Base-by-base conservation (phyloP, 2,888 invertebrate genomes). In the Carpatolechia fugitivella region DNA sequence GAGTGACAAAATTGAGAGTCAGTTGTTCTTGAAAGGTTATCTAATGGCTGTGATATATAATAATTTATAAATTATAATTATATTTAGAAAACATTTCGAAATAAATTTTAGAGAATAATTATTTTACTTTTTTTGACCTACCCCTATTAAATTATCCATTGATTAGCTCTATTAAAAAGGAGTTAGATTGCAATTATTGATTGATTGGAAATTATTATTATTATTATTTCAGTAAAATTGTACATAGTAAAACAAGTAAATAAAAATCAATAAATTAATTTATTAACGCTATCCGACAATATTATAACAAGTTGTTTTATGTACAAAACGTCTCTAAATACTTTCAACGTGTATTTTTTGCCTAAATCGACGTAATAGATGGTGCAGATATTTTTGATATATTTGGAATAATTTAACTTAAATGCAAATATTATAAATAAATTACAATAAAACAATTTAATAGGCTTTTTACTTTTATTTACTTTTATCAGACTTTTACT, bases 211-310 rank as follows among this genome's bases (percentile, higher is more conserved):
- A n/a, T n/a, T n/a, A n/a, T n/a, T n/a, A n/a, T n/a, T n/a, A n/a
- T n/a, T n/a, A n/a, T n/a, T n/a, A n/a, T n/a, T n/a, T n/a, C n/a
- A n/a, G n/a, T n/a, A n/a, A n/a, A n/a, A n/a, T n/a, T n/a, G 16
- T 11, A 13, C 2, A 7, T 18, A 49, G 20, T 13, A 69, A 65
- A 68, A 66, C 72, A 63, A 63, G 24, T 18, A 33, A 40, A 7
- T 63, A 68, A 85, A 87, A 89, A 89, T 86, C 81, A 85, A 87
- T 89, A 88, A 86, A 85, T 88, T 89, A 86, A 82, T 88, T 88
- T 84, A 88, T 84, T 88, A 87, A 84, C 80, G 82, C 89, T 87
- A 88, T 85, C 74, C 77, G 82, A 85, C 83, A 85, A 84, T 85
- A 85, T 83, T 77, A 78, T 85, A 88, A 89, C 86, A 85, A 85